Percentiles rank a stretch among this genome's conserved stretches.
These are phyloP conservation scores for Epistrophella euchroma DNA, from an alignment of 2,888 invertebrate species.

Conservation along the genomic window DNA sequence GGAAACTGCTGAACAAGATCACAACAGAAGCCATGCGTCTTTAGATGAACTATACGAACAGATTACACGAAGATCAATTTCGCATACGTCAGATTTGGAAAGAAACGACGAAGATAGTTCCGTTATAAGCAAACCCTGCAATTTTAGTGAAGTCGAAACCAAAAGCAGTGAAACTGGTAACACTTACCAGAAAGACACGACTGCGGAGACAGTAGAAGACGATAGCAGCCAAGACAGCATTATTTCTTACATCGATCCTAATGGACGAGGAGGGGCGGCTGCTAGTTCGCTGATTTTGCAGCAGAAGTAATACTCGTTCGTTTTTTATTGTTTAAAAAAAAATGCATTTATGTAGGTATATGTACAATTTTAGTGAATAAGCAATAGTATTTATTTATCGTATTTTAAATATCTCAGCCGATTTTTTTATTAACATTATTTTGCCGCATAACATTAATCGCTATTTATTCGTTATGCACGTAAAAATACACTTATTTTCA, in stretches of 20 bases:
- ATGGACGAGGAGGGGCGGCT: slow-evolving; percentile 64
- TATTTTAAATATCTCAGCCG: slow-evolving; percentile 59
- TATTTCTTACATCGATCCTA: slow-evolving; percentile 83
- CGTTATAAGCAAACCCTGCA: slow-evolving; percentile 36
- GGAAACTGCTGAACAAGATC: slow-evolving; percentile 69
- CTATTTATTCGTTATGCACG: slow-evolving; percentile 36
- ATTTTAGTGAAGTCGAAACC: slow-evolving; percentile 40
- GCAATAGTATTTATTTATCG: slow-evolving; percentile 70
- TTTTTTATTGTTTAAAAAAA: slow-evolving; percentile 43
- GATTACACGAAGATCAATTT: slow-evolving; percentile 83
- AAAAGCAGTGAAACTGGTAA: slow-evolving; percentile 38
- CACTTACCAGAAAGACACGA: slow-evolving; percentile 26
- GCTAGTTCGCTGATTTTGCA: slow-evolving; percentile 48
- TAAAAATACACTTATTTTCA: slow-evolving; percentile 14
- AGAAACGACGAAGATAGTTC: slow-evolving; percentile 56
- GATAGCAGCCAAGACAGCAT: slow-evolving; percentile 84
- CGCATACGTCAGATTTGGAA: slow-evolving; percentile 46
- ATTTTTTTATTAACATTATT: slow-evolving; percentile 23
- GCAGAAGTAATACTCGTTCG: slow-evolving; percentile 61
- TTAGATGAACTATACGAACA: slow-evolving; percentile 90
- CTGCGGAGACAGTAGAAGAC: slow-evolving; percentile 81
- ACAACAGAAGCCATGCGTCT: slow-evolving; percentile 80
- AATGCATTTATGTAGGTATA: slow-evolving; percentile 41
- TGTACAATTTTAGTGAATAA: slow-evolving; percentile 64
- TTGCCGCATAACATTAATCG: slow-evolving; percentile 40